Evolutionary conservation across 1,140 invertebrate species (phyloP), one percentile per base, ranked within the genome.

Genomic region (Aphis gossypii): DNA sequence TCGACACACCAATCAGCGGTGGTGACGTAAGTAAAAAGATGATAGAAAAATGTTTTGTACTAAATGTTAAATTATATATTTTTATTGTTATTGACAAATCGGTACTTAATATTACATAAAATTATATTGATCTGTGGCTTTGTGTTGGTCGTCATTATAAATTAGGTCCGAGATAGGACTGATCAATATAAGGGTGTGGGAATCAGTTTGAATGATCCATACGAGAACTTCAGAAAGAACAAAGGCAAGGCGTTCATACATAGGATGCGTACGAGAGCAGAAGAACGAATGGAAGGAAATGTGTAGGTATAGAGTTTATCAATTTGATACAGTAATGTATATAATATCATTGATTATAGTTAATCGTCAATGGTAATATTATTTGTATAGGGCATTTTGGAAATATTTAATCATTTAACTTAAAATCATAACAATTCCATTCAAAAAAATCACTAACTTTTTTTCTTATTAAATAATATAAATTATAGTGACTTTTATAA

Each of bases 211-310:
- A 98, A 98, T 95, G 98, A 99, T 96, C 99, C 99, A 0, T 99
- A 99, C 95, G 99, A 99, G 95, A 98, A 98, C 95, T 99, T 99
- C 96, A 96, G 99, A 93, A 99, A 99, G 95, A 99, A 97, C 95
- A 99, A 99, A 96, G 98, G 98, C 89, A 98, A 98, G 95, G 98
- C 98, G 87, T 99, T 99, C 96, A 99, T 99, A 93, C 98, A 98
- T 93, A 96, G 98, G 94, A 99, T 99, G 98, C 98, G 98, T 95
- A 98, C 98, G 44, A 96, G 98, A 95, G 98, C 98, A 35, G 97
- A 99, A 94, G 98, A 98, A 95, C 95, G 97, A 94, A 94, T 94
- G 89, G 90, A 91, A 92, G 91, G 86, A 46, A 94, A 92, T 91
- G 93, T 38, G 68, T 94, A 94, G 94, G 83, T 93, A 93, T 93